Conservation (phyloP, 2,797 vertebrate species). For the Apodemus agrarius region DNA sequence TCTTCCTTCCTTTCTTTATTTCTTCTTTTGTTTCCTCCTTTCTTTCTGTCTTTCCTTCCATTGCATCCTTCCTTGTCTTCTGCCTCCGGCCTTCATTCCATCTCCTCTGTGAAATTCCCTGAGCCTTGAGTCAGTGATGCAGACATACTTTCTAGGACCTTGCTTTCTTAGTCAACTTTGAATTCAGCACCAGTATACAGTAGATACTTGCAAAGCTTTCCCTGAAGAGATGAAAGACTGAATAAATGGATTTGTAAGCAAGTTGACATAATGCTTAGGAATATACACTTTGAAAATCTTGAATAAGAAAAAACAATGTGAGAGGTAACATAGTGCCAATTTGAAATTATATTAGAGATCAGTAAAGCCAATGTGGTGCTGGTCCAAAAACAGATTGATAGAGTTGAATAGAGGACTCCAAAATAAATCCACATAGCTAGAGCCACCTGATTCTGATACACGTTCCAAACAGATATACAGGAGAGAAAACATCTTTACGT, state of each 20-base stretch:
- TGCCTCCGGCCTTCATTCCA: not conserved
- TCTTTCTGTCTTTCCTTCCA: not conserved
- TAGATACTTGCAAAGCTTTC: not conserved
- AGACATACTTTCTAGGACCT: not conserved
- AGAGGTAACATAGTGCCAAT: not conserved
- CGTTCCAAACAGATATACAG: not conserved
- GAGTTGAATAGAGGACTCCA: not conserved
- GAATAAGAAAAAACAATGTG: not conserved
- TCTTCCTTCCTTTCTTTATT: not conserved
- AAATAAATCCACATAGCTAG: not conserved
- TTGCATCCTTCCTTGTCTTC: not conserved
- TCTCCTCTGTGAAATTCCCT: not conserved
- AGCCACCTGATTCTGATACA: not conserved
- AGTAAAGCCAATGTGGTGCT: not conserved
- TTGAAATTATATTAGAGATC: not conserved
- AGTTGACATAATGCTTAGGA: not conserved
- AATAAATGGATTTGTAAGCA: not conserved
- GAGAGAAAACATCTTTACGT: not conserved
- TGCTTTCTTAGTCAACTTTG: not conserved
- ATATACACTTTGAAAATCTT: not conserved
- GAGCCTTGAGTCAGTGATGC: not conserved
- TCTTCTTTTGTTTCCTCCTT: too few species aligned
- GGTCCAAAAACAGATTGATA: not conserved
- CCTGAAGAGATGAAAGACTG: too few species aligned
- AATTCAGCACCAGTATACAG: not conserved